Evolutionary conservation across 1,140 invertebrate genomes (phyloP).

Genomic region (Cheumatopsyche charites): DNA sequence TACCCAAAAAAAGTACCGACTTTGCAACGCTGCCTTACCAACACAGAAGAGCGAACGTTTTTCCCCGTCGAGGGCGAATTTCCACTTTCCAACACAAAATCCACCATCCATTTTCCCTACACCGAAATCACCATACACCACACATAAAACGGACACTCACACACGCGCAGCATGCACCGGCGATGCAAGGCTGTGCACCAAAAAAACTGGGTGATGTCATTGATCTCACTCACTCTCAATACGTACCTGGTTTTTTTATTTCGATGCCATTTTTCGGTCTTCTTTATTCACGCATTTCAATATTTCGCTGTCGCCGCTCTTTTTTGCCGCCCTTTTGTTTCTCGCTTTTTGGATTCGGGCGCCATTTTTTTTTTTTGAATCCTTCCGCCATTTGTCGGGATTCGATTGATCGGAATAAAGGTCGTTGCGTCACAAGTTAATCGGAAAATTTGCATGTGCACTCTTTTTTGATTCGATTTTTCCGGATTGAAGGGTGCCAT

Average conservation of each 20-base stretch:
- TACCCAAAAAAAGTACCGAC: too few species aligned
- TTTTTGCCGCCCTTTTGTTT: slow-evolving; percentile 33
- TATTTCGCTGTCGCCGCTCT: not conserved
- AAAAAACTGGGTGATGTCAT: slow-evolving; percentile 49
- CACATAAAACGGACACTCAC: slow-evolving; percentile 23
- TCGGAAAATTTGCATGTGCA: not conserved
- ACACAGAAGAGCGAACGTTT: slow-evolving; percentile 25
- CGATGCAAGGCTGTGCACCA: slow-evolving; percentile 46
- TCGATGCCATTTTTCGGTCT: slow-evolving; percentile 16
- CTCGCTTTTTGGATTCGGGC: not conserved
- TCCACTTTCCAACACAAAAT: slow-evolving; percentile 10
- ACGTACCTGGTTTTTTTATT: not conserved
- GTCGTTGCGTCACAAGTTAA: slow-evolving; percentile 39
- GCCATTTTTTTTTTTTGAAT: slow-evolving; percentile 25
- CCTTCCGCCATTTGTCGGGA: not conserved
- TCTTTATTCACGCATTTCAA: slow-evolving; percentile 16
- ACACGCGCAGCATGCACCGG: slow-evolving; percentile 22
- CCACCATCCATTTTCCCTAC: not conserved
- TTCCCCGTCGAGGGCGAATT: not conserved
- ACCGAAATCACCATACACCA: not conserved
- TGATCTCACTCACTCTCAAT: slow-evolving; percentile 36
- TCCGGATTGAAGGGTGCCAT: not conserved
- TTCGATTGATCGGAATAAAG: slow-evolving; percentile 44
- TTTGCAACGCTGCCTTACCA: slow-evolving; percentile 1
- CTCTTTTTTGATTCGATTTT: not conserved